These are phyloP conservation scores for Callyntrura sp. DNA, from an alignment of 2,888 invertebrate genomes.

Conservation along the genomic window DNA sequence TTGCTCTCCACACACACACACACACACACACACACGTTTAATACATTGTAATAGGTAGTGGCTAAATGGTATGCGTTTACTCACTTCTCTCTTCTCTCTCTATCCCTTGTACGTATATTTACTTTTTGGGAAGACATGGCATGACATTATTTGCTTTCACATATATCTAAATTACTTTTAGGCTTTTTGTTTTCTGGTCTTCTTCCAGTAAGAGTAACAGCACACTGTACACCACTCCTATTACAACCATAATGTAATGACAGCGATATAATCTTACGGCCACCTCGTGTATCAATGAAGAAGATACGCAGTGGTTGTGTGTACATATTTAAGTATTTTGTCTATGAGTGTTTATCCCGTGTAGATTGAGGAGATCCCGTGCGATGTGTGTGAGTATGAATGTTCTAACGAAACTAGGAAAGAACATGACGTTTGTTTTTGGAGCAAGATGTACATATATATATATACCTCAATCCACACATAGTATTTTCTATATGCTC, in stretches of 20 bases:
- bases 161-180: constrained; percentile 70
- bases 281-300: constrained; percentile 12
- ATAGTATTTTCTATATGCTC: not conserved
- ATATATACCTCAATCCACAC: not conserved
- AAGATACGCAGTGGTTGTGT: constrained; percentile 12
- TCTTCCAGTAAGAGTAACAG: not conserved
- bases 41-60: no score
- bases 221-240: not conserved
- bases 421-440: constrained; percentile 31
- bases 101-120: constrained; percentile 46
- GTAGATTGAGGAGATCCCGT: not conserved
- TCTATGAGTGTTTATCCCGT: not conserved
- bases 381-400: not conserved
- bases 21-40: no score
- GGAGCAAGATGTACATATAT: not conserved
- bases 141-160: constrained; percentile 66
- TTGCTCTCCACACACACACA: not conserved
- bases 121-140: constrained; percentile 59
- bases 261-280: constrained; percentile 44
- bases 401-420: not conserved
- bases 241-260: constrained; percentile 52
- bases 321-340: constrained; percentile 5
- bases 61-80: not conserved
- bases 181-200: constrained; percentile 42
- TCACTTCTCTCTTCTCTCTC: not conserved